Evolutionary conservation across 2,888 invertebrate genomes (phyloP).

Genomic region (Drosophila multiciliata): DNA sequence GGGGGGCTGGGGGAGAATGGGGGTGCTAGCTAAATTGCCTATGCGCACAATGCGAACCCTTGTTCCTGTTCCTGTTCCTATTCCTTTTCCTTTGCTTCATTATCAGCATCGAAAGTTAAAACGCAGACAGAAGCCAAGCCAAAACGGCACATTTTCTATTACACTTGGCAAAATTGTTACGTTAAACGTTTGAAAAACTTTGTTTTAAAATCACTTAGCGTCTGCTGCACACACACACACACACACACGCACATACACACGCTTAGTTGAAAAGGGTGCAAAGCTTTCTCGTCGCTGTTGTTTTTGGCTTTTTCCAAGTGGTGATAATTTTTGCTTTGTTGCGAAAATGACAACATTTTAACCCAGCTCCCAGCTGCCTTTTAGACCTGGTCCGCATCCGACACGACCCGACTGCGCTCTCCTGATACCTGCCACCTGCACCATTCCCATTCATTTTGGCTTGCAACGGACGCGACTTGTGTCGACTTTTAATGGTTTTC

Average conservation of each 20-base stretch:
- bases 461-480: slow-evolving; percentile 79
- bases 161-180: slow-evolving; percentile 58
- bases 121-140: slow-evolving; percentile 50
- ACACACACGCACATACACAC: not conserved
- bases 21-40: slow-evolving; percentile 76
- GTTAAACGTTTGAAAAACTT: slow-evolving; percentile 79
- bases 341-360: slow-evolving; percentile 81
- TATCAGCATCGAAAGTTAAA: slow-evolving; percentile 79
- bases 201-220: slow-evolving; percentile 81
- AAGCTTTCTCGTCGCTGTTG: slow-evolving; percentile 46
- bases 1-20: not conserved
- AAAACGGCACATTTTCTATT: slow-evolving; percentile 62
- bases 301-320: slow-evolving; percentile 76
- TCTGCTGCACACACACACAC: slow-evolving; percentile 31
- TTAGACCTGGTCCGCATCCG: slow-evolving; percentile 1
- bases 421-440: not conserved
- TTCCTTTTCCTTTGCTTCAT: slow-evolving; percentile 58
- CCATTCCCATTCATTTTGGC: slow-evolving; percentile 14
- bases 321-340: slow-evolving; percentile 82
- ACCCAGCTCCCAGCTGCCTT: slow-evolving; percentile 46
- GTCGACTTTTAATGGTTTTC: slow-evolving; percentile 82
- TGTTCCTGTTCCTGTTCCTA: slow-evolving; percentile 21
- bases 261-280: slow-evolving; percentile 69
- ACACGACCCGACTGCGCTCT: not conserved
- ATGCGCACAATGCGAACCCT: slow-evolving; percentile 65